Conservation (phyloP, 2,113 vertebrate species). For the Prionailurus viverrinus region DNA sequence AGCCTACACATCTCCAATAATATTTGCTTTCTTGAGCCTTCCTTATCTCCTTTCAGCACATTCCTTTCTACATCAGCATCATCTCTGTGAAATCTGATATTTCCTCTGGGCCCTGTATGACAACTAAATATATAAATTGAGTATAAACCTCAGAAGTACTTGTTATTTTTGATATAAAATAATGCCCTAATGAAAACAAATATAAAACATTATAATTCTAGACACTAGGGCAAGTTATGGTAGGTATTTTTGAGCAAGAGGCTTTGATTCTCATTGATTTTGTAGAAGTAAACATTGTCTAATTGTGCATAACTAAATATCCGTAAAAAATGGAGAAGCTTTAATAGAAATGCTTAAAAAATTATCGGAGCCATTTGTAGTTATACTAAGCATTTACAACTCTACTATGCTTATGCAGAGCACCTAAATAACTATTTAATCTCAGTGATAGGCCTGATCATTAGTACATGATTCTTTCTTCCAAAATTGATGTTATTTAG, state of each 20-base stretch:
- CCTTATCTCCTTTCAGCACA: neutral
- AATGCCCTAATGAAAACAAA: conserved; percentile 24
- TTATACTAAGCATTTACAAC: neutral
- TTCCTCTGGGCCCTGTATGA: neutral
- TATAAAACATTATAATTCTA: neutral
- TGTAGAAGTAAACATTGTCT: conserved; percentile 29
- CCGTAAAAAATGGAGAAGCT: neutral
- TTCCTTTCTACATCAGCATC: neutral
- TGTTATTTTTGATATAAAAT: neutral
- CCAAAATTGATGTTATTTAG: neutral
- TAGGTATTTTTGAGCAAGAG: neutral
- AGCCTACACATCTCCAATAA: neutral
- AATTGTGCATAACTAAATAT: conserved; percentile 58
- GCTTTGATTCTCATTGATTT: conserved; percentile 23
- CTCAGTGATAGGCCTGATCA: neutral
- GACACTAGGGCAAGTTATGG: neutral
- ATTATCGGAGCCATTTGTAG: neutral
- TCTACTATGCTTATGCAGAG: neutral
- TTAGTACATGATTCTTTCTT: neutral
- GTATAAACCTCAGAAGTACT: neutral
- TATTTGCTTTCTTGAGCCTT: neutral
- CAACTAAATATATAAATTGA: neutral
- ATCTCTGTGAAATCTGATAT: neutral
- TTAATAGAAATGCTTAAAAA: conserved; percentile 33
- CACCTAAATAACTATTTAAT: neutral